These are phyloP conservation scores for Loxodonta africana DNA, from an alignment of 2,113 vertebrate genomes.

Conservation along the genomic window DNA sequence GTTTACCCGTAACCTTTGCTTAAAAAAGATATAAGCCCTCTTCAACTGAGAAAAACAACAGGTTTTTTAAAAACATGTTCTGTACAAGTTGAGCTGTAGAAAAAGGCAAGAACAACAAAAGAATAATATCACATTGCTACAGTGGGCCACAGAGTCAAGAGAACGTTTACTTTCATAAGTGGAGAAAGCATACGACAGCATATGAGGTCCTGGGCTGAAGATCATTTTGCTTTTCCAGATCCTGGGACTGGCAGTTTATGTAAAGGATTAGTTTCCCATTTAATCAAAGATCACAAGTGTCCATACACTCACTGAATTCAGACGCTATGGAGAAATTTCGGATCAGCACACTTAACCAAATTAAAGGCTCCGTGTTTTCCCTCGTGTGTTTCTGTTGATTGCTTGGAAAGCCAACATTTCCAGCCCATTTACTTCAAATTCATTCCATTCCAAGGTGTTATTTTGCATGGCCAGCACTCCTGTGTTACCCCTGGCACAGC, in stretches of 20 bases:
- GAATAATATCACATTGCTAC: neutral
- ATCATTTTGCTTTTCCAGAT: neutral
- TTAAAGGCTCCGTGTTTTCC: neutral
- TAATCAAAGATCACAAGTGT: neutral
- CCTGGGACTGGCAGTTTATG: neutral
- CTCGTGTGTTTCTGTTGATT: constrained; percentile 59
- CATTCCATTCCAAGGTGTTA: constrained; percentile 71
- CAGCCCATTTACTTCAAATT: constrained; percentile 74
- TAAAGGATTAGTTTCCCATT: neutral
- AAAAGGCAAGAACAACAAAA: neutral
- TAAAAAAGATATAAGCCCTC: neutral
- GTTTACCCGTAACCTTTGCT: neutral
- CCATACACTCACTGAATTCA: neutral
- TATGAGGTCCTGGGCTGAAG: neutral
- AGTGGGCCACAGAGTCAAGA: neutral
- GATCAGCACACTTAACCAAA: constrained; percentile 2
- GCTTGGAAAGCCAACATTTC: constrained; percentile 71
- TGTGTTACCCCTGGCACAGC: constrained; percentile 71
- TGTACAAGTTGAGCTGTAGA: neutral
- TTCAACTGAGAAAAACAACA: neutral
- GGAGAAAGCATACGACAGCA: neutral
- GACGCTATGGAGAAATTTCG: neutral
- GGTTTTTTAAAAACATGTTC: neutral
- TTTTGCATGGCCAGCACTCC: constrained; percentile 64
- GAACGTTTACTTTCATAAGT: neutral